phyloP scores from a whole-genome alignment of 2,113 vertebrate genomes.

The Bos indicus region DNA sequence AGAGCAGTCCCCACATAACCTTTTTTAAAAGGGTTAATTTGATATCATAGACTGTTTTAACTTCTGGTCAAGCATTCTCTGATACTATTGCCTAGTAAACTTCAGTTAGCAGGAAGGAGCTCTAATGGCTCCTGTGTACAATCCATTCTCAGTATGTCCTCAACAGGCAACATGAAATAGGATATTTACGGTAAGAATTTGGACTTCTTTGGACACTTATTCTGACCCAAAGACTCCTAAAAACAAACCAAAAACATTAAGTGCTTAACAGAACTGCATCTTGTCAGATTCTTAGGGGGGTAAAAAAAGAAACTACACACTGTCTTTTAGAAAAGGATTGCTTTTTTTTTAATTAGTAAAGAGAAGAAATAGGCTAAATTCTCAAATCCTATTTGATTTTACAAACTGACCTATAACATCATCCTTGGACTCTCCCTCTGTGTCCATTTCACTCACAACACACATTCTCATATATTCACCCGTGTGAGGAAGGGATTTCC shows the following conservation, averaged over 20 bases:
- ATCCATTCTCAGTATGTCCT: background rate
- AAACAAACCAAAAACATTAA: background rate
- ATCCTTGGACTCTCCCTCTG: background rate
- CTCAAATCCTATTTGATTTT: constrained; percentile 44
- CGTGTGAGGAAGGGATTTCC: background rate
- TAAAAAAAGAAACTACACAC: background rate
- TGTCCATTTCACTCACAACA: background rate
- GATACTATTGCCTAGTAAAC: background rate
- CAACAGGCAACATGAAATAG: constrained; percentile 16
- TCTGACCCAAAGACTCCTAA: background rate
- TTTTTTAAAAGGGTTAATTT: background rate
- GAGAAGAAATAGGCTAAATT: constrained; percentile 44
- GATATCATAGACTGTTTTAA: background rate
- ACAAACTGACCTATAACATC: background rate
- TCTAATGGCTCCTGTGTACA: background rate
- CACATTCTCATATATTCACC: background rate
- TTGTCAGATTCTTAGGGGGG: background rate
- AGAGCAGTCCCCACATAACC: background rate
- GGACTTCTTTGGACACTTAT: background rate
- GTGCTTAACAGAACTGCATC: background rate
- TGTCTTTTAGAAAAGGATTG: background rate
- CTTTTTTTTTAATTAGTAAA: background rate
- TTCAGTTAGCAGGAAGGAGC: background rate
- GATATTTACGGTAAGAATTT: background rate
- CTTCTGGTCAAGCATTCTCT: background rate